Conservation (phyloP, 2,888 invertebrate genomes). For the Aporophyla lueneburgensis region DNA sequence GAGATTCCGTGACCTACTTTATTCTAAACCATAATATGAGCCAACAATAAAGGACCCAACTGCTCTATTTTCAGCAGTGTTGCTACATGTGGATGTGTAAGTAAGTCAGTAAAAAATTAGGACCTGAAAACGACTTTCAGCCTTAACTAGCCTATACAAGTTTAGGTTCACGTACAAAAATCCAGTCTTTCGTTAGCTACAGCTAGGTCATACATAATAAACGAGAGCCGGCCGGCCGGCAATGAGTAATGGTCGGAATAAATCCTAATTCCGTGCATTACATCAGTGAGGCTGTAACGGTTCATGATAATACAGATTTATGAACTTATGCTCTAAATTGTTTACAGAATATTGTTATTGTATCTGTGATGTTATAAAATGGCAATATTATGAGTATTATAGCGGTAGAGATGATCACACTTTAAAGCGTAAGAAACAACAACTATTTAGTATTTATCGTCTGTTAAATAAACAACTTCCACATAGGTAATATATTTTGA, state of each 20-base stretch:
- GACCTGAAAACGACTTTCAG: background rate
- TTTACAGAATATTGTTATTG: slow-evolving; percentile 28
- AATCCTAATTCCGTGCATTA: slow-evolving; percentile 82
- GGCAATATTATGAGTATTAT: background rate
- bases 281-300: slow-evolving; percentile 69
- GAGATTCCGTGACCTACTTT: background rate
- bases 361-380: slow-evolving; percentile 13
- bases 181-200: slow-evolving; percentile 44
- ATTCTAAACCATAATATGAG: background rate
- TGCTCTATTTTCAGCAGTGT: background rate
- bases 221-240: slow-evolving; percentile 70
- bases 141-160: slow-evolving; percentile 16
- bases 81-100: background rate
- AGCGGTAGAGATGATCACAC: no score
- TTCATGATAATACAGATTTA: slow-evolving; percentile 78
- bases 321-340: slow-evolving; percentile 64
- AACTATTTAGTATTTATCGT: no score
- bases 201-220: slow-evolving; percentile 73
- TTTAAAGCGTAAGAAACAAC: no score
- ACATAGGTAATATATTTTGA: no score
- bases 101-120: slow-evolving; percentile 9
- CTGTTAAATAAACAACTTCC: no score
- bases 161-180: slow-evolving; percentile 58
- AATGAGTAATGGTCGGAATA: slow-evolving; percentile 78
- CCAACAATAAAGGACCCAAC: background rate